Percentiles rank a stretch among this genome's conserved stretches.
These are phyloP conservation scores for Ursus arctos DNA, from an alignment of 2,113 vertebrate genomes.

Conservation along the genomic window DNA sequence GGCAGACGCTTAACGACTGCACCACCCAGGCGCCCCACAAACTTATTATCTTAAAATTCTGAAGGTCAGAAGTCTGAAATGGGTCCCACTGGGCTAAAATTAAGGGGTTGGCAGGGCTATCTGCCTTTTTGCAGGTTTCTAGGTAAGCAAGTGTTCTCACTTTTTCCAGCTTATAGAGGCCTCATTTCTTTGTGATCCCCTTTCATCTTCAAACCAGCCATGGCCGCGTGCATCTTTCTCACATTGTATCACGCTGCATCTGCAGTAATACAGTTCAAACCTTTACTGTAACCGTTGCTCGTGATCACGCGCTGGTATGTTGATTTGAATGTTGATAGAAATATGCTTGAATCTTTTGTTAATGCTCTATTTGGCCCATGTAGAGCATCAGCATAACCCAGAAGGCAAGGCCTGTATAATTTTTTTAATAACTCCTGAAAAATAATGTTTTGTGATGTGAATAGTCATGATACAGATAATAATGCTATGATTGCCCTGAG, in stretches of 20 bases:
- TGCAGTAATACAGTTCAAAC: background rate
- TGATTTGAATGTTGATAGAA: background rate
- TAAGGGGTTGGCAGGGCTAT: background rate
- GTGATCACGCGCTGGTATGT: background rate
- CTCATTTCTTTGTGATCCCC: background rate
- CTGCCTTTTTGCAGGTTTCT: background rate
- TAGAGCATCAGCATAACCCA: background rate
- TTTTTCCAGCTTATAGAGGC: background rate
- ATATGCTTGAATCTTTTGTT: background rate
- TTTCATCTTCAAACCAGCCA: background rate
- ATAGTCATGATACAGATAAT: background rate
- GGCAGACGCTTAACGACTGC: too few species aligned
- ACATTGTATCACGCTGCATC: background rate
- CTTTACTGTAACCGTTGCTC: background rate
- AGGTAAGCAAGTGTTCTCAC: background rate
- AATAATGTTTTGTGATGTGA: background rate
- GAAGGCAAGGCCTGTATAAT: background rate
- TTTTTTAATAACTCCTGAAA: background rate
- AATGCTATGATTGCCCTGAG: background rate
- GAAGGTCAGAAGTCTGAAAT: background rate
- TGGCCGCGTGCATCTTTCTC: background rate
- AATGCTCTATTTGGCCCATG: background rate
- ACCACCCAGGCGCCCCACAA: background rate
- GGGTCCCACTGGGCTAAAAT: background rate
- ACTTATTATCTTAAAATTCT: background rate